Conservation (phyloP, 2,888 invertebrate genomes). For the Colletes collaris region DNA sequence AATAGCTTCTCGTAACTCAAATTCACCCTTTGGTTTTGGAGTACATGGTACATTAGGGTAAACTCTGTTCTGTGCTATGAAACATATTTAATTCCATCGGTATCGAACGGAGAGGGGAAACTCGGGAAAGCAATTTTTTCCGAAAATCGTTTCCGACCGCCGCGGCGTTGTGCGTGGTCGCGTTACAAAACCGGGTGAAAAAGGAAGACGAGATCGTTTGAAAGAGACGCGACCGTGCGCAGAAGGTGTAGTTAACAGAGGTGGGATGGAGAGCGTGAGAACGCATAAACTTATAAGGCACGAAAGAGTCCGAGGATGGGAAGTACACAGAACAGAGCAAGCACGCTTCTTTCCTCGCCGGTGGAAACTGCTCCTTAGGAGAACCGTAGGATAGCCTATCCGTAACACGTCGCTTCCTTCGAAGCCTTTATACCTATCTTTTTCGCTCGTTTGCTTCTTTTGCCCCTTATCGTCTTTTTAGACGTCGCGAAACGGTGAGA, state of each 20-base stretch:
- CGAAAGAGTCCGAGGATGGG: constrained; percentile 54
- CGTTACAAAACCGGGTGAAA: background rate
- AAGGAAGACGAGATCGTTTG: constrained; percentile 14
- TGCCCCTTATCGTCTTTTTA: constrained; percentile 6
- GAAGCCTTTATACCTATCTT: constrained; percentile 38
- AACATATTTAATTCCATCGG: no score
- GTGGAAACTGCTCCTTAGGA: constrained; percentile 56
- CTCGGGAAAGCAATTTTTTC: no score
- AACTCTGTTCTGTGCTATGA: no score
- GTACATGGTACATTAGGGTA: no score
- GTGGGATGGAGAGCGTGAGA: constrained; percentile 78
- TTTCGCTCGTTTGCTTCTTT: constrained; percentile 48
- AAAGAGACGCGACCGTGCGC: constrained; percentile 43
- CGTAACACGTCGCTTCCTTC: constrained; percentile 65
- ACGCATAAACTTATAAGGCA: constrained; percentile 72
- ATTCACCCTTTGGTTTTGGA: no score
- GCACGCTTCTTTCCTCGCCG: constrained; percentile 65
- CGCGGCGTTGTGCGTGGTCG: background rate
- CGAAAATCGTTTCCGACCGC: background rate
- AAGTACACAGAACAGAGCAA: constrained; percentile 33
- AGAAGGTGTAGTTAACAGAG: constrained; percentile 49
- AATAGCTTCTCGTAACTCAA: no score
- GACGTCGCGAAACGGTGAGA: background rate
- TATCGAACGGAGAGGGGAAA: no score
- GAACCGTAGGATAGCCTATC: constrained; percentile 59